Percentiles rank a stretch among this genome's conserved stretches.
phyloP scores from a whole-genome alignment of 2,888 invertebrate species.

The Flexamia atlantica region DNA sequence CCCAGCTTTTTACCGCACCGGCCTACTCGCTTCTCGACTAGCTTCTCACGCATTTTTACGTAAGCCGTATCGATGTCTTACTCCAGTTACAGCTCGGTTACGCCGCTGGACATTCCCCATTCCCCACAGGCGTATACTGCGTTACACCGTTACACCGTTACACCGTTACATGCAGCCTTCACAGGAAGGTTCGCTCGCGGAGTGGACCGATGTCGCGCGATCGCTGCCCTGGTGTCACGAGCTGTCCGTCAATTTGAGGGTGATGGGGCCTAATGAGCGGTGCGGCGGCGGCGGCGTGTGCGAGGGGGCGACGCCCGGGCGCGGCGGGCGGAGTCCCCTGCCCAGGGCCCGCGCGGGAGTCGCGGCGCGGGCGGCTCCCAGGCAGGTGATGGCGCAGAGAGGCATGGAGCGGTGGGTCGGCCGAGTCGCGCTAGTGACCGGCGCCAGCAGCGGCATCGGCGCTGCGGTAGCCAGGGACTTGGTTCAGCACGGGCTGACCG shows the following conservation, averaged over 20 bases:
- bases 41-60: slow-evolving; percentile 31
- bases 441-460: slow-evolving; percentile 76
- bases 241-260: slow-evolving; percentile 17
- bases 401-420: slow-evolving; percentile 71
- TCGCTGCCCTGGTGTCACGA: neutral
- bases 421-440: slow-evolving; percentile 73
- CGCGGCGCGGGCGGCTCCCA: slow-evolving; percentile 23
- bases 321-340: slow-evolving; percentile 8
- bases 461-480: slow-evolving; percentile 74
- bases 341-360: neutral
- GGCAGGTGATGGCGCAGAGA: slow-evolving; percentile 42
- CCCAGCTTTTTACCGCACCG: neutral
- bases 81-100: neutral
- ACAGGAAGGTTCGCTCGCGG: too few species aligned
- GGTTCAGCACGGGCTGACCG: slow-evolving; percentile 76
- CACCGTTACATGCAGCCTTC: too few species aligned
- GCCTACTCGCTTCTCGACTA: neutral
- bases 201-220: too few species aligned
- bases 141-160: too few species aligned
- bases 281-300: slow-evolving; percentile 14
- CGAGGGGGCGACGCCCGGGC: slow-evolving; percentile 36
- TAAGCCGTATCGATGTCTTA: slow-evolving; percentile 16
- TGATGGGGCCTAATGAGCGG: slow-evolving; percentile 26
- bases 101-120: neutral
- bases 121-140: neutral